These are phyloP conservation scores for Drosophila dunni DNA, from an alignment of 1,140 invertebrate species.

Conservation along the genomic window DNA sequence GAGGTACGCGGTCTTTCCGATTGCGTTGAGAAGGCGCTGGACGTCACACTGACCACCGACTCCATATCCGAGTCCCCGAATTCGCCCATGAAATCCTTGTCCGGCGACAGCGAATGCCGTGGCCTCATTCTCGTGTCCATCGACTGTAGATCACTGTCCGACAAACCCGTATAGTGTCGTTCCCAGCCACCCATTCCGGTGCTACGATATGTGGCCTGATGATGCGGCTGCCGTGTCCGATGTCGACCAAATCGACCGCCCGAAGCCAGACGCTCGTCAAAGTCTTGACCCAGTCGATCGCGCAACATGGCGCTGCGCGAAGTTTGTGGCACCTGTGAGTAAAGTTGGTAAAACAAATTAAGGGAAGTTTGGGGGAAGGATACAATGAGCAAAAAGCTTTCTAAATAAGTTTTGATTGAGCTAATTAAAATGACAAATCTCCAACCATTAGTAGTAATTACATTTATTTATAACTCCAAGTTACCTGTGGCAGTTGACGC, in stretches of 20 bases:
- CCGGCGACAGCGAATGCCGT: constrained; percentile 87
- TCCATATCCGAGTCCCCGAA: constrained; percentile 95
- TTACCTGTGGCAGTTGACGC: constrained; percentile 95
- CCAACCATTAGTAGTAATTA: too few species aligned
- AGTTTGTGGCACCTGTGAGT: constrained; percentile 73
- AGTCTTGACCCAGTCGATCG: constrained; percentile 91
- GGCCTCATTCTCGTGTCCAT: constrained; percentile 86
- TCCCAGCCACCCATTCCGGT: constrained; percentile 90
- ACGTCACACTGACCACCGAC: constrained; percentile 93
- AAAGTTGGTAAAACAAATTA: neutral
- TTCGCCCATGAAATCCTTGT: constrained; percentile 89
- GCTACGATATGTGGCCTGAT: constrained; percentile 89
- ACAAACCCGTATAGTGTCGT: constrained; percentile 91
- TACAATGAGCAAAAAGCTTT: too few species aligned
- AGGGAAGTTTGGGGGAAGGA: neutral
- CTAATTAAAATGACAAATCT: too few species aligned
- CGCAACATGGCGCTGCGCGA: constrained; percentile 86
- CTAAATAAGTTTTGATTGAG: too few species aligned
- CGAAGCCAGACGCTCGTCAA: constrained; percentile 90
- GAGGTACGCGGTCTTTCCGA: constrained; percentile 93
- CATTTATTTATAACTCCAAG: too few species aligned
- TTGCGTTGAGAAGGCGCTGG: constrained; percentile 96
- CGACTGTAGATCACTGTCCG: constrained; percentile 91
- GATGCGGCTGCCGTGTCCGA: constrained; percentile 87
- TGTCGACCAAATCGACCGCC: constrained; percentile 88